Evolutionary conservation across 2,797 vertebrate species (phyloP), one percentile per base, ranked within the genome.

Genomic region (Spondyliosoma cantharus): DNA sequence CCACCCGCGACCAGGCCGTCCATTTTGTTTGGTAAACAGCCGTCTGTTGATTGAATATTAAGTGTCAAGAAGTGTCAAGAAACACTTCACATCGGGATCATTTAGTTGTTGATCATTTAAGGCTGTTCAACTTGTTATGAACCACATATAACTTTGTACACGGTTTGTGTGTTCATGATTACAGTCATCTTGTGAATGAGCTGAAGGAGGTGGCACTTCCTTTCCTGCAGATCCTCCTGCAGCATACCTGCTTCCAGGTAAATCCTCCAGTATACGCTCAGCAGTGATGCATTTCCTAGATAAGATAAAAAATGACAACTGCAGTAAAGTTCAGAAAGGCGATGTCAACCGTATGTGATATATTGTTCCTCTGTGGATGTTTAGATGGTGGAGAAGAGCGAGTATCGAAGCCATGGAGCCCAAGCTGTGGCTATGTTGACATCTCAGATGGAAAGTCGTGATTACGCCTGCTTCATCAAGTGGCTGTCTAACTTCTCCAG

Each of bases 231-330:
- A 95, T 96, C 85, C 92, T 99, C 1, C 88, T 99, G 54, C 97
- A 99, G 70, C 97, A 98, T 25, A 95, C 98, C 86, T 98, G 97
- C 84, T 86, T 92, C 86, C 96, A 98, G 97, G 98, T 98, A 90
- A 75, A 8, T 86, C 74, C n/a, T 75, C n/a, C 49, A 74, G 46
- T 3, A 25, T 53, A 25, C 13, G 3, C 32, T 45, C 2, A 4
- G 14, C 53, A 61, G 11, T 37, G 9, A 37, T 37, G 37, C 9
- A 11, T 2, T 37, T 37, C 32, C 7, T 9, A 37, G 7, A 9
- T 37, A 16, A 46, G 45, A 46, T 5, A 46, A 46, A 46, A 46
- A 46, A 46, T 16, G 29, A 29, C 29, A 5, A 29, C 29, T 29
- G 29, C 6, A 4, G 29, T 29, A 29, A 29, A 29, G 29, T 29